phyloP scores from a whole-genome alignment of 2,888 invertebrate genomes.

The Caenorhabditis sp. region DNA sequence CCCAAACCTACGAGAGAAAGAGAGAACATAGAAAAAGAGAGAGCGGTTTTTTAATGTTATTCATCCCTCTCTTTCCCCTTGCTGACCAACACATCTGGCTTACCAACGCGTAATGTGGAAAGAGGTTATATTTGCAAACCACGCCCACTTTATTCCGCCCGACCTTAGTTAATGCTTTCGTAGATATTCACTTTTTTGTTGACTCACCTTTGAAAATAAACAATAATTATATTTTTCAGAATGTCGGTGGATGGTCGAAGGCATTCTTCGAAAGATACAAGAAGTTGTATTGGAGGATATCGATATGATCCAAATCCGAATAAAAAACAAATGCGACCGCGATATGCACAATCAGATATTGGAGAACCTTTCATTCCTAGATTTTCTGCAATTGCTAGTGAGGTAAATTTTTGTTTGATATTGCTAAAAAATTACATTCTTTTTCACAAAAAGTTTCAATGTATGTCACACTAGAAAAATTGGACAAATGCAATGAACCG shows the following conservation, averaged over 20 bases:
- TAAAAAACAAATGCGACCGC: conserved; percentile 29
- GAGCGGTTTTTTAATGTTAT: background rate
- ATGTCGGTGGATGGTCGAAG: conserved; percentile 7
- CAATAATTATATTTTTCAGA: background rate
- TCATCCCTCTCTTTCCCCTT: background rate
- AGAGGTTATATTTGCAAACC: background rate
- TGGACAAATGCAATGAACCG: too few relatives aligned
- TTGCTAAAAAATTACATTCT: background rate
- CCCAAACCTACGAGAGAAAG: background rate
- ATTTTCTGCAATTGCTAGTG: conserved; percentile 62
- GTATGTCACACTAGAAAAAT: too few relatives aligned
- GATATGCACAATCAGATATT: conserved; percentile 58
- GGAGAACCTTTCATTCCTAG: conserved; percentile 59
- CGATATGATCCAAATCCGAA: conserved; percentile 30
- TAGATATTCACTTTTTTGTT: background rate
- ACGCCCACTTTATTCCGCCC: background rate
- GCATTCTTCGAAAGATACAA: conserved; percentile 33
- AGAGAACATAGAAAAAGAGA: background rate
- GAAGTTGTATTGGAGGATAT: conserved; percentile 38
- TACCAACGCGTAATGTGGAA: background rate
- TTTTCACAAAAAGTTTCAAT: too few relatives aligned
- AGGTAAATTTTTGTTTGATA: conserved; percentile 30
- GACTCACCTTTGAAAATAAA: background rate
- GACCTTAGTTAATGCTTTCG: background rate
- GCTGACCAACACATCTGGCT: background rate